Percentiles rank a stretch among this genome's conserved stretches.
These are phyloP conservation scores for Lochmaea crataegi DNA, from an alignment of 2,888 invertebrate genomes.

Conservation along the genomic window DNA sequence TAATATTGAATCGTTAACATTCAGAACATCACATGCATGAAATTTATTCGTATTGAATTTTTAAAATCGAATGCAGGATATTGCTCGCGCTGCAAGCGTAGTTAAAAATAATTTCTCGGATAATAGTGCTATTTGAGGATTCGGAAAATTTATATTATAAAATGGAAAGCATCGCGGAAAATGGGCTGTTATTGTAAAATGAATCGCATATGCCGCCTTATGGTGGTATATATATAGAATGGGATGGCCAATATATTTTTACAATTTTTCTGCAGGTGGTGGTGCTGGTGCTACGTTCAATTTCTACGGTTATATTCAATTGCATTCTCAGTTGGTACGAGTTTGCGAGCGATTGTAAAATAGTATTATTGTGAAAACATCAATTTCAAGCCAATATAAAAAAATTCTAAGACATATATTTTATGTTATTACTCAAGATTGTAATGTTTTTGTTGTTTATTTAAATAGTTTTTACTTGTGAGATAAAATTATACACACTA, in stretches of 20 bases:
- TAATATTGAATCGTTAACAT: constrained; percentile 23
- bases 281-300: constrained; percentile 21
- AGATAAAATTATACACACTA: too few species aligned
- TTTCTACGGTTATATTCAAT: constrained; percentile 24
- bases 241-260: constrained; percentile 44
- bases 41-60: constrained; percentile 49
- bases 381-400: neutral
- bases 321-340: neutral
- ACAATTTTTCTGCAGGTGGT: constrained; percentile 39
- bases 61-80: constrained; percentile 35
- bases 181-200: constrained; percentile 43
- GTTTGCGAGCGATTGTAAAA: neutral
- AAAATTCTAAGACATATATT: neutral
- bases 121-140: constrained; percentile 42
- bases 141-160: constrained; percentile 43
- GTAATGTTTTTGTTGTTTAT: too few species aligned
- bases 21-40: constrained; percentile 39
- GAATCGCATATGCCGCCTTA: constrained; percentile 47
- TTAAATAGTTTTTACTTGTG: too few species aligned
- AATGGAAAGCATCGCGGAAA: constrained; percentile 42
- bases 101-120: constrained; percentile 44
- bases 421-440: too few species aligned
- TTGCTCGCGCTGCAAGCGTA: constrained; percentile 33
- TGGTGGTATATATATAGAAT: constrained; percentile 31
- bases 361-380: neutral